Evolutionary conservation across 1,140 invertebrate species (phyloP), one percentile per base, ranked within the genome.

Genomic region (Laupala kohalensis): DNA sequence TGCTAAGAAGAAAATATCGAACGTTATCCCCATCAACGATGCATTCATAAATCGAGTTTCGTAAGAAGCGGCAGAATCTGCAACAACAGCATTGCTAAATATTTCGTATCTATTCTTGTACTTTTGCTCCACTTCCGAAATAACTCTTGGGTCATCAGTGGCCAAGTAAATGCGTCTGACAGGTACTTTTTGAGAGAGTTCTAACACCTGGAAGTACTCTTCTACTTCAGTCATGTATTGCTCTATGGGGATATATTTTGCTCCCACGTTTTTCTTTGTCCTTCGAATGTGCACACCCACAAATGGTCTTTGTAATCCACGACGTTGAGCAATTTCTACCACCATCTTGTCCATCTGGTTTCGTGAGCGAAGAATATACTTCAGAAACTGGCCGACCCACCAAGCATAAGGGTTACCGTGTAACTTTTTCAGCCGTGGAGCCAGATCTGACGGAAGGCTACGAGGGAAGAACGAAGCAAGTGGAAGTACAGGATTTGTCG

Each of bases 221-320:
- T 95, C 90, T 4, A 98, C 96, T 80, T 93, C 90, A 0, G 80
- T 79, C 97, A 99, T 99, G 78, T 99, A 99, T 81, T 99, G 97
- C 71, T 95, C 91, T 23, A 99, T 86, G 67, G 88, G 83, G 80
- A 53, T 1, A n/a, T n/a, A n/a, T n/a, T n/a, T n/a, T n/a, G n/a
- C n/a, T n/a, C n/a, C n/a, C n/a, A n/a, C n/a, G n/a, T n/a, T n/a
- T 19, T 53, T 53, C 37, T 2, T 4, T 0, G 1, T 53, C 1
- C 0, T 13, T 53, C 30, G 30, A 15, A 53, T 53, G 37, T 53
- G 19, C 37, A 53, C 37, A 13, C 37, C 37, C 1, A 53, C 37
- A 1, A 53, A 2, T 0, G 37, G 37, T 53, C 9, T 19, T 19
- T n/a, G 9, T 0, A 53, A 53, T 13, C 9, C 37, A 0, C 37